Conservation (phyloP, 2,888 invertebrate genomes). For the Saturnia pavonia region DNA sequence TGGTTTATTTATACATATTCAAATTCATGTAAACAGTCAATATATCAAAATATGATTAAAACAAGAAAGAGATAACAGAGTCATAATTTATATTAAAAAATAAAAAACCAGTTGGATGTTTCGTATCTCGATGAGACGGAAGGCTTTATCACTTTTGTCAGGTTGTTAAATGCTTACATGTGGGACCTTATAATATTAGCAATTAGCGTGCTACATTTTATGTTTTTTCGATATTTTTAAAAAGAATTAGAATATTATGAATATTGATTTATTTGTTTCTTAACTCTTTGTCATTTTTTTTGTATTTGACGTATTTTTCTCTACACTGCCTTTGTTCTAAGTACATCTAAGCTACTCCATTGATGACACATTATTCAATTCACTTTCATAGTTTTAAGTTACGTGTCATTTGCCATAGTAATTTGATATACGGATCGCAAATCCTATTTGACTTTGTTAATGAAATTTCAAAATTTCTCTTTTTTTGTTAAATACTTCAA, state of each 20-base stretch:
- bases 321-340: background rate
- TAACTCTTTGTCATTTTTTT: background rate
- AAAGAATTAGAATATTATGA: too few relatives aligned
- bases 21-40: background rate
- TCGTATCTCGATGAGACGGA: too few relatives aligned
- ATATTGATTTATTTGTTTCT: too few relatives aligned
- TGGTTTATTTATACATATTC: background rate
- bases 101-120: too few relatives aligned
- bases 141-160: too few relatives aligned
- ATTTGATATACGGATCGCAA: background rate
- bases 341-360: background rate
- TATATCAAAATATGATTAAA: background rate
- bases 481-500: background rate
- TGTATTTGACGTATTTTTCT: too few relatives aligned
- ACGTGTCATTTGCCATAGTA: background rate
- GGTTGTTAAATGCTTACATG: too few relatives aligned
- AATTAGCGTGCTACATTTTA: too few relatives aligned
- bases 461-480: background rate
- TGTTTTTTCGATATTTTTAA: too few relatives aligned
- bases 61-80: too few relatives aligned
- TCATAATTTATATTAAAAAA: too few relatives aligned
- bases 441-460: background rate
- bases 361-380: background rate
- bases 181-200: too few relatives aligned
- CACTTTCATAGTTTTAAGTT: background rate